Evolutionary conservation across 2,888 invertebrate species (phyloP).

Genomic region (Morpho deidamia): DNA sequence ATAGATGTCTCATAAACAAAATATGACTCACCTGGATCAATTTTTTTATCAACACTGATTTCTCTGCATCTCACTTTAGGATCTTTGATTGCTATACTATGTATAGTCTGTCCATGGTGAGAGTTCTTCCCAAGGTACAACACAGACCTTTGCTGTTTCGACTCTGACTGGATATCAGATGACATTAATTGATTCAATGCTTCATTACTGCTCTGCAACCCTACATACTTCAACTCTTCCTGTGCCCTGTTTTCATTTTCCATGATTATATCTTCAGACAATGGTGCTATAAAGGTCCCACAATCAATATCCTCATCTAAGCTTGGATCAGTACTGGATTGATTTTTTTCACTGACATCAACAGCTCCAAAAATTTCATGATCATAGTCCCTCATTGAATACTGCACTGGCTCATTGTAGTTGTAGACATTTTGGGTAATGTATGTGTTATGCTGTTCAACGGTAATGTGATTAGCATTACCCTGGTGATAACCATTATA

Average conservation of each 20-base stretch:
- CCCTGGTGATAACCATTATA: slow-evolving; percentile 42
- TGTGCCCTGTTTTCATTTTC: slow-evolving; percentile 42
- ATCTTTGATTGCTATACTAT: slow-evolving; percentile 59
- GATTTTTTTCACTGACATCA: slow-evolving; percentile 28
- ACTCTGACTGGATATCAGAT: slow-evolving; percentile 47
- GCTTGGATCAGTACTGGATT: slow-evolving; percentile 25
- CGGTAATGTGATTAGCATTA: slow-evolving; percentile 41
- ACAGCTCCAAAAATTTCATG: slow-evolving; percentile 40
- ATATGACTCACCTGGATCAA: slow-evolving; percentile 29
- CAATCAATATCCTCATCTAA: slow-evolving; percentile 55
- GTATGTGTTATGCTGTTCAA: slow-evolving; percentile 56
- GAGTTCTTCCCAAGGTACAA: slow-evolving; percentile 55
- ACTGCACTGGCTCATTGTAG: slow-evolving; percentile 40
- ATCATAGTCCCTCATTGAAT: slow-evolving; percentile 39
- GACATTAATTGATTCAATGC: slow-evolving; percentile 66
- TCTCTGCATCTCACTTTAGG: slow-evolving; percentile 44
- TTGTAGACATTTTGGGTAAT: slow-evolving; percentile 61
- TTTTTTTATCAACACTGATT: slow-evolving; percentile 24
- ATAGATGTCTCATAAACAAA: too few relatives aligned
- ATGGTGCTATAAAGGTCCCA: slow-evolving; percentile 49
- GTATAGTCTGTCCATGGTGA: slow-evolving; percentile 57
- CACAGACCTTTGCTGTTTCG: slow-evolving; percentile 61
- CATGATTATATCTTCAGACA: slow-evolving; percentile 52
- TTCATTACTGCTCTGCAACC: slow-evolving; percentile 44
- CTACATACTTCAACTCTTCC: slow-evolving; percentile 42